These are phyloP conservation scores for Sternarchorhynchus goeldii DNA, from an alignment of 2,797 vertebrate species.

Conservation along the genomic window DNA sequence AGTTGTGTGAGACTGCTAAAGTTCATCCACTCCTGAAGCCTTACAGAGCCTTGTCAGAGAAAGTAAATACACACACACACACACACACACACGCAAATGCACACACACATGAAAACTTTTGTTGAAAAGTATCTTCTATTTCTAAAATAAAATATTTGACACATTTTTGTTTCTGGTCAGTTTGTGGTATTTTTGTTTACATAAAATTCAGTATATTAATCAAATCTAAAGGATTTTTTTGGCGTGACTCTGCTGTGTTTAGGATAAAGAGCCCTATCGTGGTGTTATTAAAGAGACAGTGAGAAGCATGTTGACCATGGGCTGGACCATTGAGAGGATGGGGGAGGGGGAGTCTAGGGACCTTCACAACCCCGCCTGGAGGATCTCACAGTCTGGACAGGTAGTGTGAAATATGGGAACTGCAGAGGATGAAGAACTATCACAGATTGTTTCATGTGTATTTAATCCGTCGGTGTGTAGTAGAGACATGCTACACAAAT, in stretches of 20 bases:
- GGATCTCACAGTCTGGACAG: slow-evolving; percentile 91
- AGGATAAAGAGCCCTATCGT: slow-evolving; percentile 96
- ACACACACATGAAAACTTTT: slow-evolving; percentile 1
- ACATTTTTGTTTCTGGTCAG: too few species aligned
- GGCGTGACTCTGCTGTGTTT: slow-evolving; percentile 12
- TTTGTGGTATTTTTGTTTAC: neutral
- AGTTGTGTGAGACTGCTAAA: slow-evolving; percentile 87
- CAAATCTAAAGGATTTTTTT: too few species aligned
- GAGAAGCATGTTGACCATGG: slow-evolving; percentile 91
- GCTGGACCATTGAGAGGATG: slow-evolving; percentile 90
- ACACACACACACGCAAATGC: slow-evolving; percentile 7
- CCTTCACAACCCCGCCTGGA: slow-evolving; percentile 75
- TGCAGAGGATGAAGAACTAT: too few species aligned
- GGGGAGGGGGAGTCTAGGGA: slow-evolving; percentile 85
- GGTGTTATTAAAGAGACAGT: slow-evolving; percentile 92
- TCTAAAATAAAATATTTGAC: too few species aligned
- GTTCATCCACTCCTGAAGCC: slow-evolving; percentile 94
- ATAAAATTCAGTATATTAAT: too few species aligned
- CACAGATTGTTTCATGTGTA: too few species aligned
- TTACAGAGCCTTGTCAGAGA: slow-evolving; percentile 91
- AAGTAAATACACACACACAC: slow-evolving; percentile 74
- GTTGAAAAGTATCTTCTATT: too few species aligned
- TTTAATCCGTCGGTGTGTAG: too few species aligned
- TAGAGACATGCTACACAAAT: too few species aligned
- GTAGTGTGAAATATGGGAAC: slow-evolving; percentile 61